These are phyloP conservation scores for Miichthys miiuy DNA, from an alignment of 2,797 vertebrate species.

Conservation along the genomic window DNA sequence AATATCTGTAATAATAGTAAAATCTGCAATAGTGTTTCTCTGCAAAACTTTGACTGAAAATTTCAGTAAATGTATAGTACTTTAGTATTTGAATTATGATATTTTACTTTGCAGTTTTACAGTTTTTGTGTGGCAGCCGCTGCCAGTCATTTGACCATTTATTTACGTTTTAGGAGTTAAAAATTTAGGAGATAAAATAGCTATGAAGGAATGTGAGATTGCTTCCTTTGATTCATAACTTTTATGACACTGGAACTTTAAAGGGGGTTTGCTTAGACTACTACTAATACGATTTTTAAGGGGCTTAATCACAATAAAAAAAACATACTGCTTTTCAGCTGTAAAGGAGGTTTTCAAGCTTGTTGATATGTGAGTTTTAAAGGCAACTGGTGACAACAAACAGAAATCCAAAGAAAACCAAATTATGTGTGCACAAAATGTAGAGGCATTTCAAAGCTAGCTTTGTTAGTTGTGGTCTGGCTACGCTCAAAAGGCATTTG, in stretches of 20 bases:
- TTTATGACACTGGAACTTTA: slow-evolving; percentile 17
- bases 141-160: too few species aligned
- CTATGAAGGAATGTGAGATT: slow-evolving; percentile 36
- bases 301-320: background rate
- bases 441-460: slow-evolving; percentile 12
- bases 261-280: slow-evolving; percentile 1
- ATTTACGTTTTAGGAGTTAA: too few species aligned
- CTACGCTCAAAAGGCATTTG: slow-evolving; percentile 1
- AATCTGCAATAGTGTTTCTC: too few species aligned
- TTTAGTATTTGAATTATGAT: too few species aligned
- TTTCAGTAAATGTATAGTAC: too few species aligned
- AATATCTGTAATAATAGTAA: too few species aligned
- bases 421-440: background rate
- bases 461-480: slow-evolving; percentile 17
- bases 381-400: background rate
- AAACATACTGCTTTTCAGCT: background rate
- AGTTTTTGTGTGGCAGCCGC: too few species aligned
- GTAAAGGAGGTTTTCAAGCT: background rate
- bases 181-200: slow-evolving; percentile 32
- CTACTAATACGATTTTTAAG: background rate
- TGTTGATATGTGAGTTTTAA: slow-evolving; percentile 3
- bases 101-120: too few species aligned
- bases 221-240: slow-evolving; percentile 42
- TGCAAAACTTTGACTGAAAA: too few species aligned
- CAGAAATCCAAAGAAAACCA: slow-evolving; percentile 11